Evolutionary conservation across 2,113 vertebrate species (phyloP).

Genomic region (Podarcis raffonei): DNA sequence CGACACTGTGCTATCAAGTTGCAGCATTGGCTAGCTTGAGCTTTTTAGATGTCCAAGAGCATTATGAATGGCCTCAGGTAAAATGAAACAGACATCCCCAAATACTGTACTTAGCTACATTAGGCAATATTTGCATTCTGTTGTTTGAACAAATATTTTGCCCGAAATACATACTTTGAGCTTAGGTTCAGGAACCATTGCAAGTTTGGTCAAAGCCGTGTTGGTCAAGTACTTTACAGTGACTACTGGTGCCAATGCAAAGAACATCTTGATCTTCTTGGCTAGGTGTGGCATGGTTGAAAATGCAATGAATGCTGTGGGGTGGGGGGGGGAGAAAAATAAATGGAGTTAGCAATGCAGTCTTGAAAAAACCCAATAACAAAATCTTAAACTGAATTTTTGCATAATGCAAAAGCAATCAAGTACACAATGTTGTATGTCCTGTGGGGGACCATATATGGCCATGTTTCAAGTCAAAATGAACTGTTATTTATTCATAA

Average conservation of each 20-base stretch:
- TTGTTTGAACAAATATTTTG: constrained; percentile 10
- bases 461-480: no score
- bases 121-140: no score
- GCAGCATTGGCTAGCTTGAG: not conserved
- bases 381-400: not conserved
- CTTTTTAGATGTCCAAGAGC: not conserved
- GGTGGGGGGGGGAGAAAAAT: not conserved
- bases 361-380: not conserved
- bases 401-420: not conserved
- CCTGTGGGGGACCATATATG: not conserved
- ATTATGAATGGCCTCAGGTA: not conserved
- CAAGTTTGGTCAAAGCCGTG: constrained; percentile 79
- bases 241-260: constrained; percentile 86
- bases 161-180: constrained; percentile 79
- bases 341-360: constrained; percentile 21
- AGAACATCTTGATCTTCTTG: constrained; percentile 85
- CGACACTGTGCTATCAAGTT: not conserved
- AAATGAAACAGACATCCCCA: not conserved
- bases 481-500: no score
- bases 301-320: constrained; percentile 87
- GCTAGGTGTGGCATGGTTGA: constrained; percentile 86
- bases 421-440: not conserved
- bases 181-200: constrained; percentile 76
- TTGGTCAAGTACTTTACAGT: constrained; percentile 78
- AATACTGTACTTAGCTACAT: no score